phyloP scores from a whole-genome alignment of 1,140 invertebrate genomes.

The Hyles euphorbiae region DNA sequence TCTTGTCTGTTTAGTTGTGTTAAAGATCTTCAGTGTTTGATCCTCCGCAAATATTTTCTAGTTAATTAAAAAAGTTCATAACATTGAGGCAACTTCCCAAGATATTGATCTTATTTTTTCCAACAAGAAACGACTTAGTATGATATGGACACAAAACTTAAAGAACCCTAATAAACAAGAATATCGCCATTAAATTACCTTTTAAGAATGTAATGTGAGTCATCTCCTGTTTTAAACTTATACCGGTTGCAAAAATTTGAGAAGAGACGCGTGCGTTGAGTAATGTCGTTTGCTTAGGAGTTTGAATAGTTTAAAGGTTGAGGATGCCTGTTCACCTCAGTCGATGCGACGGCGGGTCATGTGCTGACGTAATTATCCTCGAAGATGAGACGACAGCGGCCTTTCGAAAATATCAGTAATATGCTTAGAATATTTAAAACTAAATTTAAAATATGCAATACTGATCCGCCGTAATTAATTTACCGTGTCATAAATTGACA shows the following conservation, averaged over 20 bases:
- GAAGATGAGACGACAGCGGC: conserved; percentile 26
- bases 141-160: no score
- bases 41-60: no score
- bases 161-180: conserved; percentile 24
- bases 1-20: no score
- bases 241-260: conserved; percentile 27
- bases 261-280: conserved; percentile 20
- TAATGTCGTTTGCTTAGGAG: conserved; percentile 29
- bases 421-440: conserved; percentile 8
- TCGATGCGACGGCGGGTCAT: conserved; percentile 25
- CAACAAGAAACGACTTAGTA: background rate
- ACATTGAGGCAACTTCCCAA: no score
- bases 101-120: background rate
- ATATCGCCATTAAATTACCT: conserved; percentile 25
- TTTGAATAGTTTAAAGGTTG: conserved; percentile 62
- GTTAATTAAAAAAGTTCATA: no score
- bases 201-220: conserved; percentile 37
- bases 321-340: conserved; percentile 54
- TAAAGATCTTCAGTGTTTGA: no score
- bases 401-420: conserved; percentile 31
- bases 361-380: conserved; percentile 40
- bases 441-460: no score
- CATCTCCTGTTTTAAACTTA: conserved; percentile 44
- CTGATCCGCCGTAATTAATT: no score
- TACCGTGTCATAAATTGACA: no score